These are phyloP conservation scores for Oreonectes daqikongensis DNA, from an alignment of 2,797 vertebrate species.

Conservation along the genomic window DNA sequence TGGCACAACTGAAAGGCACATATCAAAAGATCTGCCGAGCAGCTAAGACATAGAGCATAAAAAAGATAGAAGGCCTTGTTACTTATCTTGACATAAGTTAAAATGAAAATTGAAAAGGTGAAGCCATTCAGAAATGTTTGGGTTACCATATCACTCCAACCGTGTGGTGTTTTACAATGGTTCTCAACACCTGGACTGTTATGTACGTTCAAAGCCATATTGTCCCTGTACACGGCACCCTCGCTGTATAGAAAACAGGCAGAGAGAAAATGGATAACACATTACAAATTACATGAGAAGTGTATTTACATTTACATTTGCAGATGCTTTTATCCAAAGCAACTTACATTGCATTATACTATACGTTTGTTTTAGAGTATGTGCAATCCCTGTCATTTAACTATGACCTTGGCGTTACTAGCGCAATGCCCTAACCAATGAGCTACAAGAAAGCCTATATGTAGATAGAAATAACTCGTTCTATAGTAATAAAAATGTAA, in stretches of 20 bases:
- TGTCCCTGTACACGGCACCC: background rate
- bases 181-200: background rate
- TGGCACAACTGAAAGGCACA: background rate
- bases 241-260: background rate
- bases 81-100: background rate
- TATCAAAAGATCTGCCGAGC: background rate
- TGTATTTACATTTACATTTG: too few relatives aligned
- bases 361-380: too few relatives aligned
- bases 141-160: constrained; percentile 46
- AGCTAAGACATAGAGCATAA: background rate
- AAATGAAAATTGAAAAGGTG: too few relatives aligned
- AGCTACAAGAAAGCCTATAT: too few relatives aligned
- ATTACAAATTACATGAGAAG: background rate
- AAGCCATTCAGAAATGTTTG: too few relatives aligned
- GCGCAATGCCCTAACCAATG: too few relatives aligned
- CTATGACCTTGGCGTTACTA: too few relatives aligned
- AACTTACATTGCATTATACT: too few relatives aligned
- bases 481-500: too few relatives aligned
- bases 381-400: too few relatives aligned
- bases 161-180: background rate
- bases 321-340: too few relatives aligned
- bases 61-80: background rate
- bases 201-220: background rate
- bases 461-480: too few relatives aligned
- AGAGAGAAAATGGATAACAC: background rate